Conservation (phyloP, 2,888 invertebrate species). For the Papilio demoleus region DNA sequence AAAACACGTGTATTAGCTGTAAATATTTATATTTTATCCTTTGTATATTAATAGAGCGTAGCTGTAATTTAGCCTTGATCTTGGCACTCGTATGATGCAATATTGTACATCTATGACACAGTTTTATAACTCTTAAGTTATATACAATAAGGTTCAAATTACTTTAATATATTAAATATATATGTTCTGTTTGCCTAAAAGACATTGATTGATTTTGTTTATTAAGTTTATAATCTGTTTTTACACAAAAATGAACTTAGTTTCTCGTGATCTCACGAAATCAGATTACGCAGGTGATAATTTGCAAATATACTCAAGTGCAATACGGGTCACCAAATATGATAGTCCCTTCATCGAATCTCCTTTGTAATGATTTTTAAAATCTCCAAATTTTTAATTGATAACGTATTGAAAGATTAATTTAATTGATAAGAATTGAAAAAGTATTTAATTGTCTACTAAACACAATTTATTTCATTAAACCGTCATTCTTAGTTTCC, state of each 20-base stretch:
- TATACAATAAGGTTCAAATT: not conserved
- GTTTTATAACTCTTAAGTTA: not conserved
- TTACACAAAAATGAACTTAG: slow-evolving; percentile 1
- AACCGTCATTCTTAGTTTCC: too few relatives aligned
- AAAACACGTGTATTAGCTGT: slow-evolving; percentile 10
- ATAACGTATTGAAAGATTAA: too few relatives aligned
- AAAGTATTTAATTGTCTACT: too few relatives aligned
- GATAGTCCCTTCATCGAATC: too few relatives aligned
- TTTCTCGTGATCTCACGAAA: not conserved
- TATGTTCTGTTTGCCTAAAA: not conserved
- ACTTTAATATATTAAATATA: not conserved
- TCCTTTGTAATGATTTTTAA: too few relatives aligned
- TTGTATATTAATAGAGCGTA: not conserved
- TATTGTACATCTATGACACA: not conserved
- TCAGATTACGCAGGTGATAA: not conserved
- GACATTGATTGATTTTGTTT: slow-evolving; percentile 29
- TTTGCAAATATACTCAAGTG: too few relatives aligned
- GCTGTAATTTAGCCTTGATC: slow-evolving; percentile 8
- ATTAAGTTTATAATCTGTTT: not conserved
- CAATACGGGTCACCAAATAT: too few relatives aligned
- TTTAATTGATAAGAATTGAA: too few relatives aligned
- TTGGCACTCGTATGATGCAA: slow-evolving; percentile 4
- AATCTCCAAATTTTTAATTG: too few relatives aligned
- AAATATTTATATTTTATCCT: not conserved
- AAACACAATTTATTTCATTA: too few relatives aligned